Evolutionary conservation across 2,797 vertebrate species (phyloP).

Genomic region (Remorina albescens): DNA sequence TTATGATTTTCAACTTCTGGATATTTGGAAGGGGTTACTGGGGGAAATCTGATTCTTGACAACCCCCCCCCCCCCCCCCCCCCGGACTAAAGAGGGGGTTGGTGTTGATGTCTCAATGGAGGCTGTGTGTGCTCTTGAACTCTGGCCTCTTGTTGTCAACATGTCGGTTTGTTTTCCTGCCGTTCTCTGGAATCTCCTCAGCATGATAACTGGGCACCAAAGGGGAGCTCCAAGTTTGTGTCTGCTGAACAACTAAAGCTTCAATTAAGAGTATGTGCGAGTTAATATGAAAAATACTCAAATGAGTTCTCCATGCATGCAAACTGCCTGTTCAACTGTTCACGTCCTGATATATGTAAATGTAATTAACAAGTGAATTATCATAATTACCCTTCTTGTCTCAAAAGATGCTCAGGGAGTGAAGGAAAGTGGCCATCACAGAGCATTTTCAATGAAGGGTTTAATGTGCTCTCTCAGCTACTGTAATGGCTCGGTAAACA

Average conservation of each 20-base stretch:
- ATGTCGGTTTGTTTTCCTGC: conserved; percentile 80
- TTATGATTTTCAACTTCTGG: conserved; percentile 74
- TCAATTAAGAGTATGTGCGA: conserved; percentile 71
- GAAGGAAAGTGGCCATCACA: conserved; percentile 73
- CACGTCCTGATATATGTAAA: conserved; percentile 80
- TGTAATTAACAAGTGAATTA: conserved; percentile 86
- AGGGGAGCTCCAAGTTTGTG: conserved; percentile 33
- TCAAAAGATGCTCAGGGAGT: conserved; percentile 71
- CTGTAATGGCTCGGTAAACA: conserved; percentile 76
- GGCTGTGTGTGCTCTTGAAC: conserved; percentile 79
- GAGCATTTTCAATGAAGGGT: conserved; percentile 74
- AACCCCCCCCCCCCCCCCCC: too few species aligned
- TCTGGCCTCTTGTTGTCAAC: conserved; percentile 81
- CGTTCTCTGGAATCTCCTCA: conserved; percentile 63
- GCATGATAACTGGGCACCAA: conserved; percentile 64
- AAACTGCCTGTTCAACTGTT: conserved; percentile 71
- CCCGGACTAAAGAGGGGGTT: conserved; percentile 36
- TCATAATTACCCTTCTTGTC: conserved; percentile 83
- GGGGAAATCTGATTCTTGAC: conserved; percentile 75
- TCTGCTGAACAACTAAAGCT: conserved; percentile 52
- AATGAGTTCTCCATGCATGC: conserved; percentile 72
- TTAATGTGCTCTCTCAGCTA: conserved; percentile 76
- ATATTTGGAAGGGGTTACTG: conserved; percentile 54
- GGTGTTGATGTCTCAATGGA: conserved; percentile 73
- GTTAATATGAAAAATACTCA: conserved; percentile 70